Base-by-base conservation (phyloP, 2,888 invertebrate species). In the Epiblema foenella region DNA sequence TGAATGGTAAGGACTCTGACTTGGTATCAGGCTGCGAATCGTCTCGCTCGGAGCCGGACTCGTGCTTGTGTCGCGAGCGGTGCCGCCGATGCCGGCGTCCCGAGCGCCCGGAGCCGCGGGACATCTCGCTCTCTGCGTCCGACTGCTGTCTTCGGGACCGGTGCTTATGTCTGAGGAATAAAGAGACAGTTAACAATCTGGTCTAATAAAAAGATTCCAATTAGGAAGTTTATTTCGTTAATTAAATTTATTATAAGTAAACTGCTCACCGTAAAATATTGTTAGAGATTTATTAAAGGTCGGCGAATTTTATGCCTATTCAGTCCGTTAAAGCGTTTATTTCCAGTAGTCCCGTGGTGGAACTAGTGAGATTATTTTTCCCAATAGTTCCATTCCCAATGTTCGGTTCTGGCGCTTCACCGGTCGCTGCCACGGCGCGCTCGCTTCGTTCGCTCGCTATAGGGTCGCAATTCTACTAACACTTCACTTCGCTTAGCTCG, bases 41-140 rank as follows among this genome's bases (percentile, higher is more conserved):
- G 78, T 96, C 96, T 75, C 95, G 94, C 79, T 96, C 96, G 0
- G 96, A 96, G 62, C 96, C 96, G 0, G 96, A 96, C 79, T 96
- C 96, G 72, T 95, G 94, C 81, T 96, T 95, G 78, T 97, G 96
- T 54, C 96, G 95, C 59, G 96, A 96, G 77, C 97, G 95, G 83
- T 97, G 97, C 68, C 96, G 93, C 52, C 96, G 94, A 79, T 96
- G 96, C 71, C 96, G 95, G 72, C 97, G 94, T 18, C 96, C 96
- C 9, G 97, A 97, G 77, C 97, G 95, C 17, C 96, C 97, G 9
- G 98, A 98, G 54, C 97, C 96, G 73, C 97, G 96, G 0, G 98
- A 98, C 77, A 97, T 90, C 89, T 98, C 98, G 81, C 98, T 98
- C 89, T 98, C 98, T 77, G 97, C 98, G 85, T 98, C 98, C 0